A percentile compares a stretch with the other conserved stretches of the same genome.
Evolutionary conservation across 2,888 invertebrate genomes (phyloP).

Genomic region (Diarsia mendica): DNA sequence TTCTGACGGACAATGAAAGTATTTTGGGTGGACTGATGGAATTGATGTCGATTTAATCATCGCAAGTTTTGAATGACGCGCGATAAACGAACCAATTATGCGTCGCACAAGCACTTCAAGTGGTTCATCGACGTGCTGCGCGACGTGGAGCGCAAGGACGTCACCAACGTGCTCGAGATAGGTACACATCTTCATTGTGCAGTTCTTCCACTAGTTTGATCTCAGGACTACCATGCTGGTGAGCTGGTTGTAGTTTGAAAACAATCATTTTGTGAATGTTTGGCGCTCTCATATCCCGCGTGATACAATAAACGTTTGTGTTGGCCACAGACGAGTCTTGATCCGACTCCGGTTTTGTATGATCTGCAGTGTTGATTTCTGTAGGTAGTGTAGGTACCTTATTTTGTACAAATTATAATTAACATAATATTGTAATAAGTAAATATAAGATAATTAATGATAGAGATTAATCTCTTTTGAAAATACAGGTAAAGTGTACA

Average conservation of each 20-base stretch:
- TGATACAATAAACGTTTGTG: too few species aligned
- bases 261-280: neutral
- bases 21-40: conserved; percentile 41
- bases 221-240: conserved; percentile 96
- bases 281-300: neutral
- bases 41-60: conserved; percentile 17
- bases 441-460: neutral
- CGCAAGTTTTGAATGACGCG: neutral
- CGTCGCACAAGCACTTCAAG: conserved; percentile 99
- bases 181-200: conserved; percentile 99
- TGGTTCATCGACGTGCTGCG: conserved; percentile 99
- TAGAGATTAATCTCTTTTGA: neutral
- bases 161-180: conserved; percentile 98
- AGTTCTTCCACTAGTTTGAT: conserved; percentile 99
- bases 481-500: neutral
- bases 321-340: neutral
- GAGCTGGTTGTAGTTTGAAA: conserved; percentile 12
- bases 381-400: too few species aligned
- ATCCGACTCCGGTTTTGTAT: neutral
- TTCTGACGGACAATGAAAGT: conserved; percentile 76
- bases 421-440: neutral
- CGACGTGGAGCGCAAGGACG: conserved; percentile 98
- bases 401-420: neutral
- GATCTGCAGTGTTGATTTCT: neutral
- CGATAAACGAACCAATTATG: conserved; percentile 7